These are phyloP conservation scores for Limnothrissa miodon DNA, from an alignment of 2,113 vertebrate genomes.

Conservation along the genomic window DNA sequence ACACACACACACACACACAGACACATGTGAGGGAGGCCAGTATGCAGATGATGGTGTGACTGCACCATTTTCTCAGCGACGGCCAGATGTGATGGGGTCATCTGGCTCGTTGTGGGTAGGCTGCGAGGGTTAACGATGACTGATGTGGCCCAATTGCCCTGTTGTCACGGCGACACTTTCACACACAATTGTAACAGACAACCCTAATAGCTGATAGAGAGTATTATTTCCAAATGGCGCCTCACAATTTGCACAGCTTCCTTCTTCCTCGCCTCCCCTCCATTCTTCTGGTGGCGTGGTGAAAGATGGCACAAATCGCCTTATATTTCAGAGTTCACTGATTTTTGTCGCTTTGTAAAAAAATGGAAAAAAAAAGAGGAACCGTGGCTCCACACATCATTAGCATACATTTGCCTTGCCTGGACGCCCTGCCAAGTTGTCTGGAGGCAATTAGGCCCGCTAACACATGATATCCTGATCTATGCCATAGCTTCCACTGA, in stretches of 20 bases:
- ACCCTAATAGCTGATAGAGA: slow-evolving; percentile 32
- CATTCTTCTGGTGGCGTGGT: slow-evolving; percentile 34
- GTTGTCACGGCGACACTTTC: slow-evolving; percentile 57
- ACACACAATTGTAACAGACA: slow-evolving; percentile 49
- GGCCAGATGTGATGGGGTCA: slow-evolving; percentile 78
- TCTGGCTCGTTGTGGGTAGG: slow-evolving; percentile 59
- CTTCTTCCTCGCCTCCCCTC: not conserved
- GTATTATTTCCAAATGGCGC: slow-evolving; percentile 38
- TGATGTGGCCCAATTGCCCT: slow-evolving; percentile 72
- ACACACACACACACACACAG: not conserved
- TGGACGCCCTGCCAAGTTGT: slow-evolving; percentile 42
- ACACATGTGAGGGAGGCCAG: slow-evolving; percentile 59
- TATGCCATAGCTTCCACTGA: slow-evolving; percentile 12
- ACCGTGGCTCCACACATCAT: slow-evolving; percentile 37
- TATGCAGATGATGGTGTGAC: slow-evolving; percentile 65
- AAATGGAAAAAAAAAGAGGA: slow-evolving; percentile 42
- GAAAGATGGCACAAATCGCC: slow-evolving; percentile 38
- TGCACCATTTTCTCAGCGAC: slow-evolving; percentile 72
- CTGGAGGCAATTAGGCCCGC: slow-evolving; percentile 45
- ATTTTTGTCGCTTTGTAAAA: slow-evolving; percentile 44
- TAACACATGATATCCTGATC: slow-evolving; percentile 36
- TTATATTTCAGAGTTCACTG: slow-evolving; percentile 46
- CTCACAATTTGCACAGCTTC: slow-evolving; percentile 17
- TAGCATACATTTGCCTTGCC: slow-evolving; percentile 49
- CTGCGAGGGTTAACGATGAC: slow-evolving; percentile 79